These are phyloP conservation scores for Poecilobothrus nobilitatus DNA, from an alignment of 2,888 invertebrate species.

Conservation along the genomic window DNA sequence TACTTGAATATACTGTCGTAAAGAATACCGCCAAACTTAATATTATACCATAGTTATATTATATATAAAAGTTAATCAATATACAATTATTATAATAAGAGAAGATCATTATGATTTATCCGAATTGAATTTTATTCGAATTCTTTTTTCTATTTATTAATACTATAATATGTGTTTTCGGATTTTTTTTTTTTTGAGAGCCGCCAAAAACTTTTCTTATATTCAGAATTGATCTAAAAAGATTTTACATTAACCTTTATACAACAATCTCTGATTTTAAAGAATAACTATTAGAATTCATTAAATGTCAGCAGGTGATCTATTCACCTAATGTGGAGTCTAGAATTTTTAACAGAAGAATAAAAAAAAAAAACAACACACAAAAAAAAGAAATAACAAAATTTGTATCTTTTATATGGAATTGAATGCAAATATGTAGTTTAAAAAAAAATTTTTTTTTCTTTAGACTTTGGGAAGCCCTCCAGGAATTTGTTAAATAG, in stretches of 20 bases:
- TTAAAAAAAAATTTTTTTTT: too few relatives aligned
- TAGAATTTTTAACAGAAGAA: neutral
- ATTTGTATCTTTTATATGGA: too few relatives aligned
- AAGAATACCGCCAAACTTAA: too few relatives aligned
- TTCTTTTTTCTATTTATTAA: too few relatives aligned
- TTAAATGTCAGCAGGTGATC: conserved; percentile 6
- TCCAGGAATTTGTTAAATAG: neutral
- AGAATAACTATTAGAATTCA: neutral
- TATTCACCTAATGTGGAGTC: neutral
- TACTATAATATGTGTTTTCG: too few relatives aligned
- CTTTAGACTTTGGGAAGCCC: neutral
- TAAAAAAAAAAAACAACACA: neutral
- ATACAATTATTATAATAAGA: conserved; percentile 3
- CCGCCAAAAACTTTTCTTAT: neutral
- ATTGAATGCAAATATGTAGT: too few relatives aligned
- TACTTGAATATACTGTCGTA: too few relatives aligned
- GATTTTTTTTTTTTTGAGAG: neutral
- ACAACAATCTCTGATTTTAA: neutral
- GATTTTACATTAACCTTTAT: too few relatives aligned
- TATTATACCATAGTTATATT: too few relatives aligned
- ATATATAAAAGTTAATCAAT: neutral
- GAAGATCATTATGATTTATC: too few relatives aligned
- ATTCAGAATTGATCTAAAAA: neutral
- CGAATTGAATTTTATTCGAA: too few relatives aligned
- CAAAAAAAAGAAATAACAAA: too few relatives aligned